Evolutionary conservation across 1,140 invertebrate genomes (phyloP).

Genomic region (Drosophila triauraria): DNA sequence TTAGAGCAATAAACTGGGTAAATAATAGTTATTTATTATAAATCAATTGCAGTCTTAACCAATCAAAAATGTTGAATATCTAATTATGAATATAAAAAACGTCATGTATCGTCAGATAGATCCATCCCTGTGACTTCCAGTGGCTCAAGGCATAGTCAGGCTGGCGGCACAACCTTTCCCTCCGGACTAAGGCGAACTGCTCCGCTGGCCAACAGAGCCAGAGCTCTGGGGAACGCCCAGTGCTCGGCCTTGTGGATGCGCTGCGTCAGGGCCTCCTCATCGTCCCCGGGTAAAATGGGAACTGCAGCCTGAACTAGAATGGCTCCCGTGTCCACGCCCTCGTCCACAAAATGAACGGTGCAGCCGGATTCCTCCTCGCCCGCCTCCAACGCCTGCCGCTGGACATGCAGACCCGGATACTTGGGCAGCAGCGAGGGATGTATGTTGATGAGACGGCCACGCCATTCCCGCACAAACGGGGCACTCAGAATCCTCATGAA

Average conservation of each 20-base stretch:
- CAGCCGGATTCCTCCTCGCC: slow-evolving; percentile 95
- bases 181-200: slow-evolving; percentile 28
- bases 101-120: too few species aligned
- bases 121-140: slow-evolving; percentile 7
- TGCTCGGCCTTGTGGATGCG: slow-evolving; percentile 95
- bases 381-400: slow-evolving; percentile 93
- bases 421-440: slow-evolving; percentile 97
- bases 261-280: slow-evolving; percentile 91
- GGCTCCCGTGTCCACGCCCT: slow-evolving; percentile 96
- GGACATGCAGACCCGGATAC: slow-evolving; percentile 96
- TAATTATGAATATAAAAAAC: slow-evolving; percentile 3
- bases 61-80: slow-evolving; percentile 11
- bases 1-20: slow-evolving; percentile 3
- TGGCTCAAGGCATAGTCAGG: neutral
- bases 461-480: slow-evolving; percentile 92
- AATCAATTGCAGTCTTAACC: slow-evolving; percentile 24
- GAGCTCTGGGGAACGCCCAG: slow-evolving; percentile 92
- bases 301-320: slow-evolving; percentile 96
- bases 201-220: slow-evolving; percentile 91
- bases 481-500: slow-evolving; percentile 97
- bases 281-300: slow-evolving; percentile 91
- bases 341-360: slow-evolving; percentile 98
- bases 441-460: slow-evolving; percentile 95
- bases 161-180: slow-evolving; percentile 4
- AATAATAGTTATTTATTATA: slow-evolving; percentile 14